These are phyloP conservation scores for Acropternis orthonyx DNA, from an alignment of 2,797 vertebrate genomes.

Conservation along the genomic window DNA sequence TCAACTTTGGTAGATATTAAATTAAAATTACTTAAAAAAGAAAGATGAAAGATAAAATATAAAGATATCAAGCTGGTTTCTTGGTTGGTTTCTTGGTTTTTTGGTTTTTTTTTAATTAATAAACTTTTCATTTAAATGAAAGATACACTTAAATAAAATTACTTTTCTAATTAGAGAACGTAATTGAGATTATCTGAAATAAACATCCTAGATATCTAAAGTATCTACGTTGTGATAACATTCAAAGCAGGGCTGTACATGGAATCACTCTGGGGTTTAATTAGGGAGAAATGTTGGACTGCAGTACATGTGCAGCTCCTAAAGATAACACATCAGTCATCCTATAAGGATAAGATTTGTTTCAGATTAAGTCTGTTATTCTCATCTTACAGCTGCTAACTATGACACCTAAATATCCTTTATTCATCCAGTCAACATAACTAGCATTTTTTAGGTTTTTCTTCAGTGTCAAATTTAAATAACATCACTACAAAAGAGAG, in stretches of 20 bases:
- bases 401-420: background rate
- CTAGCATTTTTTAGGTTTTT: background rate
- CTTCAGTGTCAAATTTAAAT: background rate
- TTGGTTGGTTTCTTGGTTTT: accelerated
- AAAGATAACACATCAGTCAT: background rate
- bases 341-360: background rate
- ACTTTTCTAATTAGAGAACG: background rate
- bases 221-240: background rate
- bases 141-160: background rate
- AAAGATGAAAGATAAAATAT: background rate
- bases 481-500: background rate
- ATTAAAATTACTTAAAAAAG: background rate
- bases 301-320: background rate
- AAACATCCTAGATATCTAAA: background rate
- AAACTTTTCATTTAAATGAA: background rate
- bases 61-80: background rate
- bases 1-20: background rate
- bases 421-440: background rate
- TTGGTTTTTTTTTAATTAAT: background rate
- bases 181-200: background rate
- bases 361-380: background rate
- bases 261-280: background rate
- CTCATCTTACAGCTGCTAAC: background rate
- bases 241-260: background rate
- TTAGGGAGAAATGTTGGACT: background rate